Evolutionary conservation across 2,113 vertebrate genomes (phyloP).

Genomic region (Tichodroma muraria): DNA sequence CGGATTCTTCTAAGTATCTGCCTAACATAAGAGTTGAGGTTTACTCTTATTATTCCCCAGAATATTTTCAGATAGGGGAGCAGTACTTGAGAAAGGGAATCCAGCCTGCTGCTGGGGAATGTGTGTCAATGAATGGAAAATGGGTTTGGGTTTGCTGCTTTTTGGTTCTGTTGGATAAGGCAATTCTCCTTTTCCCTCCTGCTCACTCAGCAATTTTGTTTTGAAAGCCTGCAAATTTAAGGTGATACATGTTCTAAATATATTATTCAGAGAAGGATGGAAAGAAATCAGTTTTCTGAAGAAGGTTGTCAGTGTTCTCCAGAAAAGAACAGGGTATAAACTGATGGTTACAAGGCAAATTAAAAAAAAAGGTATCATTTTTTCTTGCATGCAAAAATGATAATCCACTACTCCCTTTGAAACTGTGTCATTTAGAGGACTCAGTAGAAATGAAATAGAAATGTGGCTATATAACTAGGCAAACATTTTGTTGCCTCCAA

Average conservation of each 20-base stretch:
- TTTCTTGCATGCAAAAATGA: not conserved
- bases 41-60: not conserved
- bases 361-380: not conserved
- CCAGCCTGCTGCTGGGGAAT: not conserved
- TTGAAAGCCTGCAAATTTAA: not conserved
- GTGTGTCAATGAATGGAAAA: not conserved
- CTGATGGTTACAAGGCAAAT: not conserved
- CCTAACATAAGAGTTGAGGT: not conserved
- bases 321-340: not conserved
- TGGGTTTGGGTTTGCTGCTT: not conserved
- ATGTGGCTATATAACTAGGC: not conserved
- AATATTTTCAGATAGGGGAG: not conserved
- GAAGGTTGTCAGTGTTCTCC: not conserved
- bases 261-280: not conserved
- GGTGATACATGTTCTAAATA: not conserved
- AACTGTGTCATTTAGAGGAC: not conserved
- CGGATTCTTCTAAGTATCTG: not conserved
- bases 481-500: not conserved
- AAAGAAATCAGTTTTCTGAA: not conserved
- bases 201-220: not conserved
- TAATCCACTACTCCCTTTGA: not conserved
- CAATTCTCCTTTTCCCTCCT: not conserved
- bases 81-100: not conserved
- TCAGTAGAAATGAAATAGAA: not conserved
- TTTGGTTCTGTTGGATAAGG: not conserved